Conservation (phyloP, 2,113 vertebrate genomes). For the Ctenomys sociabilis region DNA sequence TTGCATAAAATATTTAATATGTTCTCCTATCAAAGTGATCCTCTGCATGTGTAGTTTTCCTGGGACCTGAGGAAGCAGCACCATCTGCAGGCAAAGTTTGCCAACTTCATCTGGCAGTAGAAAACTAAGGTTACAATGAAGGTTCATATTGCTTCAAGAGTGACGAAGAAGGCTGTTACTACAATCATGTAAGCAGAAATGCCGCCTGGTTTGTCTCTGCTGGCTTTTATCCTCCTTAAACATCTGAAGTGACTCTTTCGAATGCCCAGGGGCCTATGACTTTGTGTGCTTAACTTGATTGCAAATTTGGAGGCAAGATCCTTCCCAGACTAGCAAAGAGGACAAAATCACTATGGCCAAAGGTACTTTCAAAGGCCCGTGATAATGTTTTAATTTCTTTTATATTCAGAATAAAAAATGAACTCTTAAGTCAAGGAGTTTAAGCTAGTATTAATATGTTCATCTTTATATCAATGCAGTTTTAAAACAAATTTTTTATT, state of each 20-base stretch:
- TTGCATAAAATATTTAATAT: constrained; percentile 58
- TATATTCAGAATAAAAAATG: not conserved
- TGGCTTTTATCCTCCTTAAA: not conserved
- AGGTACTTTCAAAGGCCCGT: not conserved
- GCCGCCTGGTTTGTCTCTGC: not conserved
- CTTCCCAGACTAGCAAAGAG: not conserved
- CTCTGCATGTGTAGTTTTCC: not conserved
- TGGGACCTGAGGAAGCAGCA: constrained; percentile 56
- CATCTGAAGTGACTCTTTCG: not conserved
- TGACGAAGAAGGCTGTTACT: not conserved
- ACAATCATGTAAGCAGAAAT: not conserved
- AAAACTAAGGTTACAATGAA: not conserved
- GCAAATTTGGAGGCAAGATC: not conserved
- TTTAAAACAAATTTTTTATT: not conserved
- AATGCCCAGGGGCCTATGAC: not conserved
- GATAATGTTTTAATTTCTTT: not conserved
- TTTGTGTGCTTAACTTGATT: not conserved
- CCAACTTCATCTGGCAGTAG: not conserved
- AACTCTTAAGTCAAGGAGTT: not conserved
- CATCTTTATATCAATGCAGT: not conserved
- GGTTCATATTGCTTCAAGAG: not conserved
- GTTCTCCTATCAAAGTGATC: not conserved
- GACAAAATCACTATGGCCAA: not conserved
- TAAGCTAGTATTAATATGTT: not conserved
- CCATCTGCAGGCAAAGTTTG: constrained; percentile 66